Evolutionary conservation across 2,888 invertebrate species (phyloP).

Genomic region (Sinopyrophorus schimmeli): DNA sequence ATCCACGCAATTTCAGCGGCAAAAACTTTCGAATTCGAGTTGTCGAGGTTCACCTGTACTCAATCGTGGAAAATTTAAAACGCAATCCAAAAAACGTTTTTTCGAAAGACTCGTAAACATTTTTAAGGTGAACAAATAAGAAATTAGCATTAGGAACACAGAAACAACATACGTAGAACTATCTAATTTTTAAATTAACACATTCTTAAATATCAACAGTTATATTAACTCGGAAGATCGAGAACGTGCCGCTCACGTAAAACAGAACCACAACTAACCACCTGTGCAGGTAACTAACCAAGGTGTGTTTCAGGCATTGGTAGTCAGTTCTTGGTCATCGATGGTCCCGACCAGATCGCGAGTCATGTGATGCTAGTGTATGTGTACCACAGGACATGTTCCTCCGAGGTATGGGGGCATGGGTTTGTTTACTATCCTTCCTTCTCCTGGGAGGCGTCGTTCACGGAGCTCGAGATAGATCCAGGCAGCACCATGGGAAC

Average conservation of each 20-base stretch:
- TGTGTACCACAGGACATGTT: constrained; percentile 35
- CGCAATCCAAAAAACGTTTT: too few relatives aligned
- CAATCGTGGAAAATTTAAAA: too few relatives aligned
- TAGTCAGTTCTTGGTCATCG: constrained; percentile 38
- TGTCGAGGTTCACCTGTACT: too few relatives aligned
- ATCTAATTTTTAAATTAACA: too few relatives aligned
- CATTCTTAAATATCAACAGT: too few relatives aligned
- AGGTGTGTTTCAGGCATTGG: constrained; percentile 37
- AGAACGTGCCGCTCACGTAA: constrained; percentile 33
- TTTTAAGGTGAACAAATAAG: too few relatives aligned
- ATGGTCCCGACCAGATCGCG: constrained; percentile 31
- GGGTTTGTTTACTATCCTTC: constrained; percentile 29
- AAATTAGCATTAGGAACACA: too few relatives aligned
- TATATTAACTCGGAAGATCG: too few relatives aligned
- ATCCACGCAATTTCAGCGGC: too few relatives aligned
- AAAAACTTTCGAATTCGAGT: too few relatives aligned
- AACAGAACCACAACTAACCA: constrained; percentile 30
- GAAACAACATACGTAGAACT: too few relatives aligned
- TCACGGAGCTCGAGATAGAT: constrained; percentile 26
- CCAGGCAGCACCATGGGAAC: constrained; percentile 23
- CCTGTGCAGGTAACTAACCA: constrained; percentile 43
- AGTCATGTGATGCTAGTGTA: constrained; percentile 38
- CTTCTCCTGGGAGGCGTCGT: constrained; percentile 28
- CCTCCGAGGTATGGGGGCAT: constrained; percentile 38
- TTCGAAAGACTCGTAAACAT: too few relatives aligned